Base-by-base conservation (phyloP, 2,888 invertebrate species). In the Chironomus tentans region DNA sequence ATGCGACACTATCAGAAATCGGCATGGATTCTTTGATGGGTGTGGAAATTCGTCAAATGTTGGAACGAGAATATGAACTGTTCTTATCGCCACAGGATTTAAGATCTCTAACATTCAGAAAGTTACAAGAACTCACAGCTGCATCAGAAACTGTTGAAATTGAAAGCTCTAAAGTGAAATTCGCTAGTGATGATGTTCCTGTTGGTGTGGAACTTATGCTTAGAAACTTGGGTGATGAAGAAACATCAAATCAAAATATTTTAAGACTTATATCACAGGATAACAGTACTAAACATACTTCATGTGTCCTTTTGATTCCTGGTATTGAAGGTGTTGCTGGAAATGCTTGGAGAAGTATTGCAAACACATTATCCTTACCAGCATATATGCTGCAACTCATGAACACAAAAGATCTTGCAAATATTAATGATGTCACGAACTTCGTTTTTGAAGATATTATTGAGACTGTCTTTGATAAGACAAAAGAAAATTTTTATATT, bases 1-100 rank as follows among this genome's bases (percentile, higher is more conserved):
- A 90, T 80, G 87, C 90, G 0, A 89, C 91, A 0, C 85, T 98
- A 2, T 93, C 94, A 1, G 97, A 98, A 82, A 85, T 98, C 78
- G 98, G 98, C 48, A 93, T 98, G 90, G 97, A 98, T 85, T 97
- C 97, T 1, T 90, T 98, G 86, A 97, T 96, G 95, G 95, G 94
- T 0, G 94, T 97, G 0, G 97, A 98, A 84, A 95, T 98, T 79
- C 97, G 97, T 80, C 96, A 97, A 84, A 92, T 92, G 0, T 83
- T 97, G 2, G 96, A 97, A 82, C 86, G 95, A 79, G 94, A 95
- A 82, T 96, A 92, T 81, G 95, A 97, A 81, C 85, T 97, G 75
- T 90, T 91, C 81, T 85, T 98, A 3, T 90, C 94, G 0, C 91
- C 95, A 4, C 92, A 94, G 81, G 95, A 97, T 79, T 91, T 97